Conservation (phyloP, 1,140 invertebrate species). For the Piezodorus guildinii region DNA sequence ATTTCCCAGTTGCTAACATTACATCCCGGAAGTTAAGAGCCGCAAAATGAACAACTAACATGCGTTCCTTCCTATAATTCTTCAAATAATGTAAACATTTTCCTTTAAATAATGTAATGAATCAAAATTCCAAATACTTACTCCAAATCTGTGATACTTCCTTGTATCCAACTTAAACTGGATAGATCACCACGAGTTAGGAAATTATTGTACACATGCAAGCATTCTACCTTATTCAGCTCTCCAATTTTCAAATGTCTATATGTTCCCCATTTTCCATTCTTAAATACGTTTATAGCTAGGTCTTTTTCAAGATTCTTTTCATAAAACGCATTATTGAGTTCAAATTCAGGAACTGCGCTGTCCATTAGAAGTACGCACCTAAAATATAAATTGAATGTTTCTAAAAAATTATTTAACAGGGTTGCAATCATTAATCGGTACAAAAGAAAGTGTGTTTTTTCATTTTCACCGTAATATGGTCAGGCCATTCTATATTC, state of each 20-base stretch:
- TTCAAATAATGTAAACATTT: background rate
- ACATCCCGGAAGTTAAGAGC: constrained; percentile 67
- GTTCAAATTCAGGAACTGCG: constrained; percentile 39
- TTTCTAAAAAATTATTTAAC: too few relatives aligned
- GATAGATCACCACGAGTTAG: constrained; percentile 70
- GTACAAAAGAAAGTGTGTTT: too few relatives aligned
- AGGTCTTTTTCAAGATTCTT: constrained; percentile 58
- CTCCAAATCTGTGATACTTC: constrained; percentile 38
- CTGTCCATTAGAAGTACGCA: constrained; percentile 52
- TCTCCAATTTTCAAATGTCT: constrained; percentile 40
- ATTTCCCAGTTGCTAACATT: constrained; percentile 62
- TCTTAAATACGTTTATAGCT: constrained; percentile 63
- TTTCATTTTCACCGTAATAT: too few relatives aligned
- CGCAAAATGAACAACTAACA: constrained; percentile 42
- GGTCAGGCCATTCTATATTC: too few relatives aligned
- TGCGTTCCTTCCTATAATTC: background rate
- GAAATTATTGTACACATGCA: constrained; percentile 69
- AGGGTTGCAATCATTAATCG: too few relatives aligned
- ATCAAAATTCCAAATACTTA: constrained; percentile 31
- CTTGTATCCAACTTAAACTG: constrained; percentile 71
- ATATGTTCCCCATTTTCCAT: constrained; percentile 66
- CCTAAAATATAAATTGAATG: constrained; percentile 31
- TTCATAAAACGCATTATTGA: constrained; percentile 47
- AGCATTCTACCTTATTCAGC: constrained; percentile 24
- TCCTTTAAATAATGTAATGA: constrained; percentile 18